Evolutionary conservation across 2,888 invertebrate species (phyloP).

Genomic region (Hoplodrina ambigua): DNA sequence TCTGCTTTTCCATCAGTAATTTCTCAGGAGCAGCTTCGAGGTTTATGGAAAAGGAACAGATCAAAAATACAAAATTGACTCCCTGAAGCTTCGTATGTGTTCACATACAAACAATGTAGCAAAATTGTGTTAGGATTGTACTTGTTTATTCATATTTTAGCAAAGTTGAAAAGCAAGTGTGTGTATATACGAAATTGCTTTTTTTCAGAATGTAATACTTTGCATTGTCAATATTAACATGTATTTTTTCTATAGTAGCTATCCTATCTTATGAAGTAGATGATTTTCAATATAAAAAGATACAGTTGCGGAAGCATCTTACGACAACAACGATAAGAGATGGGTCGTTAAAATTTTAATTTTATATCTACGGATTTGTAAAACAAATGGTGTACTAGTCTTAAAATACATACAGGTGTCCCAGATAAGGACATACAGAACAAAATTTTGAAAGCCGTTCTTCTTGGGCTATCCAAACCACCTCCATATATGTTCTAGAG

Average conservation of each 20-base stretch:
- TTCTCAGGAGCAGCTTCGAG: too few species aligned
- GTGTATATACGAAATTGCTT: neutral
- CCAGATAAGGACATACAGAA: too few species aligned
- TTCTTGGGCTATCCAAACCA: too few species aligned
- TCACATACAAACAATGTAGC: constrained; percentile 13
- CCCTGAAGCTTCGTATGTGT: constrained; percentile 18
- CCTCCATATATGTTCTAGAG: too few species aligned
- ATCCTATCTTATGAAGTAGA: too few species aligned
- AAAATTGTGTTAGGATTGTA: constrained; percentile 9
- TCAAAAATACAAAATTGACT: constrained; percentile 39
- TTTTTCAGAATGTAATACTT: neutral
- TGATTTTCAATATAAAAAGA: too few species aligned
- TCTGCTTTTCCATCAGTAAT: too few species aligned
- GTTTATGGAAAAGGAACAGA: too few species aligned
- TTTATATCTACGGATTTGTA: neutral
- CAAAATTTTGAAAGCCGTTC: too few species aligned
- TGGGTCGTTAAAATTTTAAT: neutral
- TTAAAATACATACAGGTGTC: neutral
- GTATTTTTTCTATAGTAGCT: too few species aligned
- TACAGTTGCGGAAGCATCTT: too few species aligned
- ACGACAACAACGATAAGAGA: neutral
- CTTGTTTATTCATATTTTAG: constrained; percentile 25
- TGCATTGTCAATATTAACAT: neutral
- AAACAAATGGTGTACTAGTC: neutral
- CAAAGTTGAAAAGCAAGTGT: neutral